These are phyloP conservation scores for Drosophila rufa DNA, from an alignment of 1,140 invertebrate genomes.

Conservation along the genomic window DNA sequence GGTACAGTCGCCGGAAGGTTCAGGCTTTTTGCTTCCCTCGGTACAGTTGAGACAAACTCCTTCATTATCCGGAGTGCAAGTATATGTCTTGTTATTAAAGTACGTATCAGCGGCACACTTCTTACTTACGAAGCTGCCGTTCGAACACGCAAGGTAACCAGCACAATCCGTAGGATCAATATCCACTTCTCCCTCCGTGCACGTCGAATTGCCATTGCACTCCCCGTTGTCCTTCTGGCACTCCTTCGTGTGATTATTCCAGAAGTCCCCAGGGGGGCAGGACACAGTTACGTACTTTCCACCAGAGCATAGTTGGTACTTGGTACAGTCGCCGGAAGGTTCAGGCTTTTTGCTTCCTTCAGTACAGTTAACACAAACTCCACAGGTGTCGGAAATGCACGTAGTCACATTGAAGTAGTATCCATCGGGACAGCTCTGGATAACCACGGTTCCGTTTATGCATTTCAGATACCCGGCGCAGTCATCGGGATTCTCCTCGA, in stretches of 20 bases:
- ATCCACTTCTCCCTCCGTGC: background rate
- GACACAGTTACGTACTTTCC: conserved; percentile 27
- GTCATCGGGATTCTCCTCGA: conserved; percentile 24
- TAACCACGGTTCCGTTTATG: conserved; percentile 7
- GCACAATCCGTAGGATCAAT: conserved; percentile 25
- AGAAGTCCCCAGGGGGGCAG: conserved; percentile 6
- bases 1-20: conserved; percentile 25
- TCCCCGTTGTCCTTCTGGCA: conserved; percentile 16
- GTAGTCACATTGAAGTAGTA: conserved; percentile 28
- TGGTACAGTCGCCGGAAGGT: conserved; percentile 12
- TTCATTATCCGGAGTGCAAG: conserved; percentile 6
- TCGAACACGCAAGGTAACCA: conserved; percentile 10
- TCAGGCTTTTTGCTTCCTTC: conserved; percentile 1
- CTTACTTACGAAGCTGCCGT: conserved; percentile 4
- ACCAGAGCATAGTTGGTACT: conserved; percentile 3
- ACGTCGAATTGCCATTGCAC: conserved; percentile 13
- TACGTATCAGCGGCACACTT: background rate
- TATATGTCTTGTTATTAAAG: background rate
- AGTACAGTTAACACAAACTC: conserved; percentile 29
- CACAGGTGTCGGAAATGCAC: conserved; percentile 24
- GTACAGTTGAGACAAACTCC: conserved; percentile 36
- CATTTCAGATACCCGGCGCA: conserved; percentile 45
- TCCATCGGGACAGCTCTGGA: conserved; percentile 18
- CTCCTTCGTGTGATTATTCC: background rate
- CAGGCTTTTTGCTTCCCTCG: conserved; percentile 13